A percentile compares a stretch with the other conserved stretches of the same genome.
These are phyloP conservation scores for Hydrotaea diabolus DNA, from an alignment of 2,888 invertebrate genomes.

Conservation along the genomic window DNA sequence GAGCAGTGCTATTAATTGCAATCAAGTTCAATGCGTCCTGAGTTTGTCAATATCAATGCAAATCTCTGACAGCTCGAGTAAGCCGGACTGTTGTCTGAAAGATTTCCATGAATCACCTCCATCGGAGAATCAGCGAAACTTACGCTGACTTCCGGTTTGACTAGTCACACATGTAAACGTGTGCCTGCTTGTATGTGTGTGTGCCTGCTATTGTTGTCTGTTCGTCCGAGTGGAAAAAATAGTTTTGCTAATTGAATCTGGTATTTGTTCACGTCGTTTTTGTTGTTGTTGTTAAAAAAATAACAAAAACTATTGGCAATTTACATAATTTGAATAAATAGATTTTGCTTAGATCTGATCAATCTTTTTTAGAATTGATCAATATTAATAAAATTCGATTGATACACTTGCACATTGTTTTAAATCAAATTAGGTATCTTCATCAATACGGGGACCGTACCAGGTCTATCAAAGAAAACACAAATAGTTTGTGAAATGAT, in stretches of 20 bases:
- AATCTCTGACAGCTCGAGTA: neutral
- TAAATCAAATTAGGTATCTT: too few relatives aligned
- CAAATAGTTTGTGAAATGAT: too few relatives aligned
- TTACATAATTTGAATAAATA: neutral
- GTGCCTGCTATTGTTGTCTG: neutral
- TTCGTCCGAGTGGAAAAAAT: neutral
- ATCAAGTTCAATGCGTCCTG: constrained; percentile 40
- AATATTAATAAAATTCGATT: too few relatives aligned
- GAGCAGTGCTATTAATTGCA: constrained; percentile 9
- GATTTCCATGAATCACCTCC: constrained; percentile 26
- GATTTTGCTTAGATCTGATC: neutral
- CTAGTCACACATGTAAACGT: constrained; percentile 24
- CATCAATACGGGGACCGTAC: too few relatives aligned
- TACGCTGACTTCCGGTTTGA: constrained; percentile 33
- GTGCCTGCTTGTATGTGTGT: neutral
- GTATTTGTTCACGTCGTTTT: neutral
- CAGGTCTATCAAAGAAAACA: too few relatives aligned
- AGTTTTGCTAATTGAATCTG: constrained; percentile 18
- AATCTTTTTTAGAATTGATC: neutral
- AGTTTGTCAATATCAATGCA: neutral
- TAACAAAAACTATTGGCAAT: constrained; percentile 20
- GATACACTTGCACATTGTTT: too few relatives aligned
- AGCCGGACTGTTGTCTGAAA: neutral
- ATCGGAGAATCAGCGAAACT: neutral
- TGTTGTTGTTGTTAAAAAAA: constrained; percentile 16